Evolutionary conservation across 53 echinoderm and acorn worm genomes (phyloP).

Genomic region (Actinopyga echinites): DNA sequence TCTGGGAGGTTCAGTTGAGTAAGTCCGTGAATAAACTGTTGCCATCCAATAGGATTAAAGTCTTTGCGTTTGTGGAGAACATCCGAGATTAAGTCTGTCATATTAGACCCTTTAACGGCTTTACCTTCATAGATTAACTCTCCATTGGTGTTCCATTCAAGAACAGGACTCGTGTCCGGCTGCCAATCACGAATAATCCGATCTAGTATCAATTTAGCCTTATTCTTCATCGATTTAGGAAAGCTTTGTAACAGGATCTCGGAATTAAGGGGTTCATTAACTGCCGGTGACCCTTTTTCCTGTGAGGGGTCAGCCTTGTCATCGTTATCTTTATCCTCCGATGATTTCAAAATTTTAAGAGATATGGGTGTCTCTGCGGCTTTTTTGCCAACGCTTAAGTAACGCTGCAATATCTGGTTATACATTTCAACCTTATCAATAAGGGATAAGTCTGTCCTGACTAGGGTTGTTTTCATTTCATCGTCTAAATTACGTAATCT

Average conservation of each 20-base stretch:
- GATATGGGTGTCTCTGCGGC: too few relatives aligned
- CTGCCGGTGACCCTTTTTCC: too few relatives aligned
- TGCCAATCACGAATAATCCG: not conserved
- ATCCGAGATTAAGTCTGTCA: slow-evolving; percentile 43
- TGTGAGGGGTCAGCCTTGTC: not conserved
- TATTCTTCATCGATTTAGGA: not conserved
- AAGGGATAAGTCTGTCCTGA: slow-evolving; percentile 4
- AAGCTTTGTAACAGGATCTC: not conserved
- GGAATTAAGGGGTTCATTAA: not conserved
- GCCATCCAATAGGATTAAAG: slow-evolving; percentile 53
- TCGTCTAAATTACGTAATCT: slow-evolving; percentile 27
- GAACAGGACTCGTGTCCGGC: not conserved
- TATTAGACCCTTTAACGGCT: slow-evolving; percentile 50
- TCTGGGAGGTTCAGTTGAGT: slow-evolving; percentile 48
- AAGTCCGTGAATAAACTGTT: slow-evolving; percentile 45
- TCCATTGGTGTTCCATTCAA: slow-evolving; percentile 37
- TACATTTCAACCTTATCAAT: slow-evolving; percentile 50
- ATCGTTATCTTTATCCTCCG: not conserved
- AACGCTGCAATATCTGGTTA: slow-evolving; percentile 53
- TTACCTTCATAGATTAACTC: slow-evolving; percentile 43
- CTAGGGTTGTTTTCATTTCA: slow-evolving; percentile 36
- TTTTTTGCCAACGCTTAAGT: not conserved
- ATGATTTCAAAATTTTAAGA: too few relatives aligned
- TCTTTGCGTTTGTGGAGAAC: slow-evolving; percentile 18
- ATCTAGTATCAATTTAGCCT: not conserved